Base-by-base conservation (phyloP, 2,113 vertebrate genomes). In the Scatophagus argus region DNA sequence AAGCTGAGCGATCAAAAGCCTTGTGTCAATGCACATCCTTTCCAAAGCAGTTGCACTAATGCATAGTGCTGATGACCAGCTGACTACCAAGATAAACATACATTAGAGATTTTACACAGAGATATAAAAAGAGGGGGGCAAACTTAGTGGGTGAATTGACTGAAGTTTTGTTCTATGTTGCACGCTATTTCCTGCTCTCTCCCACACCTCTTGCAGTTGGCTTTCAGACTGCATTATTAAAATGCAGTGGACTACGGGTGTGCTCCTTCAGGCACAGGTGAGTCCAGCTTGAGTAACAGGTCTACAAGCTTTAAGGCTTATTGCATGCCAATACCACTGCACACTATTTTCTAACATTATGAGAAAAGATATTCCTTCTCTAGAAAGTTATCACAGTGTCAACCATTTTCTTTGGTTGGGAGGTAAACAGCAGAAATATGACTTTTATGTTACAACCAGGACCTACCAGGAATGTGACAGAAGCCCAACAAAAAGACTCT, bases 1-100 rank as follows among this genome's bases (percentile, higher is more conserved):
- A 77, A 74, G 71, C 38, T 49, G 27, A 36, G 23, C 49, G 73
- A 83, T 83, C 79, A 77, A 82, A 87, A 56, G 51, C 36, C 60
- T 58, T 59, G 34, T 59, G 36, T 54, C 19, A n/a, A 27, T 9
- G 17, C 47, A 34, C 44, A 68, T 34, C 56, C 58, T 34, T 32
- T 59, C 23, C 47, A 71, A 73, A 75, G 60, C 43, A 17, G 49
- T 34, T 55, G 51, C 71, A 73, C 46, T 29, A 46, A 79, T 52
- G 41, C 68, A 39, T 32, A 10, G 32, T 68, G 46, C 56, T 6
- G 17, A 23, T 62, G 58, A 52, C 71, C 66, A 73, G 51, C 70
- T 78, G 73, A 87, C 61, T 39, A 47, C 54, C 14, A 25, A 29
- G 41, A 3, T 8, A 21, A 76, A 63, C 47, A n/a, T 21, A 13